These are phyloP conservation scores for Strix aluco DNA, from an alignment of 2,113 vertebrate genomes.

Conservation along the genomic window DNA sequence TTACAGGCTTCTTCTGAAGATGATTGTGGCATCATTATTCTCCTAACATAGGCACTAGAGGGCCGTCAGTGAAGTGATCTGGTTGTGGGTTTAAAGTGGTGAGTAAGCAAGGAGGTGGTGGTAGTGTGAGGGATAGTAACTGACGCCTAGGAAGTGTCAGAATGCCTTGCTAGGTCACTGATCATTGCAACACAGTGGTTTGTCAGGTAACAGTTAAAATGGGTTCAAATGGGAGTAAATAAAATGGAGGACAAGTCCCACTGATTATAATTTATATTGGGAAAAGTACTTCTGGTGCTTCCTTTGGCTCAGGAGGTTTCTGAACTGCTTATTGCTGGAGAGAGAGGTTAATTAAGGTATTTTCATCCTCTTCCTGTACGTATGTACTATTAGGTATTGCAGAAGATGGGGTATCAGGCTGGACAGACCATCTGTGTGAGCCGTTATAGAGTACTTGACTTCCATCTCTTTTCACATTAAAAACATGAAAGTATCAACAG, in stretches of 20 bases:
- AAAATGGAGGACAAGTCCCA: background rate
- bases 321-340: background rate
- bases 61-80: background rate
- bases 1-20: background rate
- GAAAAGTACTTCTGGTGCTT: background rate
- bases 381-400: background rate
- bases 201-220: background rate
- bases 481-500: background rate
- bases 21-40: background rate
- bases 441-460: background rate
- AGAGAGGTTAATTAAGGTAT: background rate
- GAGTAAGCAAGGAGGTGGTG: background rate
- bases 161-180: background rate
- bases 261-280: background rate
- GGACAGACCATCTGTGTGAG: background rate
- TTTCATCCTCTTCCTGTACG: background rate
- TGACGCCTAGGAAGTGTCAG: background rate
- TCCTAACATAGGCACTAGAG: background rate
- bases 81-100: background rate
- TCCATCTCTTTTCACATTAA: background rate
- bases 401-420: background rate
- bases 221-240: background rate
- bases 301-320: background rate
- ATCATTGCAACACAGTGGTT: background rate
- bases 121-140: background rate